A percentile compares a stretch with the other conserved stretches of the same genome.
Evolutionary conservation across 2,888 invertebrate species (phyloP).

Genomic region (Nymphalis polychloros): DNA sequence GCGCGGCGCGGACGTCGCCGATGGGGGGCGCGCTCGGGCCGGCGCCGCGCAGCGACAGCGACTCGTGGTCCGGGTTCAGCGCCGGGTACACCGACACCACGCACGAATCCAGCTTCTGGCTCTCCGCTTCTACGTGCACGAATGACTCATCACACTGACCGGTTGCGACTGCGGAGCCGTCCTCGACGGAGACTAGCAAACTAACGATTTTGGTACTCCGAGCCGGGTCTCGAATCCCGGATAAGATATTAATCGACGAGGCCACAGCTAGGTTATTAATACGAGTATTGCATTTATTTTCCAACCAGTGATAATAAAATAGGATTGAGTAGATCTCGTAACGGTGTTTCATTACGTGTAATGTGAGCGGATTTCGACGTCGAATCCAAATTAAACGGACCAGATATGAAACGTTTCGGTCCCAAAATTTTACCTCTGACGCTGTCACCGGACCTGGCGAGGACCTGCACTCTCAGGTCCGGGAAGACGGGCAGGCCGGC

Average conservation of each 20-base stretch:
- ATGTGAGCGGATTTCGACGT: too few species aligned
- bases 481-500: conserved; percentile 94
- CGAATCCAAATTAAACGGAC: not conserved
- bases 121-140: conserved; percentile 47
- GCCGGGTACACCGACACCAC: conserved; percentile 97
- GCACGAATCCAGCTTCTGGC: conserved; percentile 93
- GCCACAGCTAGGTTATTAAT: too few species aligned
- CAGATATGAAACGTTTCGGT: not conserved
- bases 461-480: conserved; percentile 88
- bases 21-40: conserved; percentile 83
- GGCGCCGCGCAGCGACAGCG: conserved; percentile 88
- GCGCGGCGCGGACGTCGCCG: conserved; percentile 90
- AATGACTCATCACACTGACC: too few species aligned
- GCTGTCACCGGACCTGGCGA: conserved; percentile 52
- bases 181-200: too few species aligned
- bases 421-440: conserved; percentile 30
- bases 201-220: too few species aligned
- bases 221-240: too few species aligned
- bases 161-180: too few species aligned
- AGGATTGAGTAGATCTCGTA: too few species aligned
- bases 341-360: too few species aligned
- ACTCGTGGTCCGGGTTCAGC: conserved; percentile 97
- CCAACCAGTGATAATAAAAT: too few species aligned
- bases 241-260: not conserved
- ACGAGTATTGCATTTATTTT: too few species aligned